Evolutionary conservation across 2,797 vertebrate genomes (phyloP).

Genomic region (Geotrypetes seraphini): DNA sequence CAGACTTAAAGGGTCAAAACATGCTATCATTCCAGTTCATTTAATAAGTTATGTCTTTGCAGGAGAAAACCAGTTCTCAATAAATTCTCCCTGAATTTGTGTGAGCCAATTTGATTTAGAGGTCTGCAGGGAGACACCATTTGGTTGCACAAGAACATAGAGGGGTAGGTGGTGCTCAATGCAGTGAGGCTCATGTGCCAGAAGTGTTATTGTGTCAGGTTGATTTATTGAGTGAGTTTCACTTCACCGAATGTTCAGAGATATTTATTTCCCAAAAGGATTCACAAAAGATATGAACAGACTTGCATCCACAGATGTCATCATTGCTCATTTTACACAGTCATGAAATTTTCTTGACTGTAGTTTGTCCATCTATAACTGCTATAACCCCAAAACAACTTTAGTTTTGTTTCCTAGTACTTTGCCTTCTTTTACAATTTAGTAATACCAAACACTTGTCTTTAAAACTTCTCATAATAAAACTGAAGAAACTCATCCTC

Average conservation of each 20-base stretch:
- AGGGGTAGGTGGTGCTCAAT: constrained; percentile 91
- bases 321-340: constrained; percentile 99
- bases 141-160: constrained; percentile 91
- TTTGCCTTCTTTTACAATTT: constrained; percentile 25
- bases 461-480: too few relatives aligned
- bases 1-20: constrained; percentile 71
- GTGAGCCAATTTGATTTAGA: constrained; percentile 97
- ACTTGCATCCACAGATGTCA: constrained; percentile 99
- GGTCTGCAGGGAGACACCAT: constrained; percentile 97
- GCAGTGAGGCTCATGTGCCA: constrained; percentile 90
- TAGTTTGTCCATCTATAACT: constrained; percentile 76
- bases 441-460: constrained; percentile 28
- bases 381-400: constrained; percentile 71
- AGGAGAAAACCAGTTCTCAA: constrained; percentile 98
- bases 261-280: constrained; percentile 99
- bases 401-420: constrained; percentile 47
- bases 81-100: constrained; percentile 98
- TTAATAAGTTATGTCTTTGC: constrained; percentile 95
- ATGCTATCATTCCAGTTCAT: constrained; percentile 84
- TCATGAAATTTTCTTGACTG: constrained; percentile 96
- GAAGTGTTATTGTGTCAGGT: constrained; percentile 99
- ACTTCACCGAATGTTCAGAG: constrained; percentile 99
- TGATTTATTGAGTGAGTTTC: constrained; percentile 99
- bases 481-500: too few relatives aligned
- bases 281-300: constrained; percentile 99